A percentile compares a stretch with the other conserved stretches of the same genome.
Evolutionary conservation across 2,113 vertebrate species (phyloP).

Genomic region (Casuarius casuarius): DNA sequence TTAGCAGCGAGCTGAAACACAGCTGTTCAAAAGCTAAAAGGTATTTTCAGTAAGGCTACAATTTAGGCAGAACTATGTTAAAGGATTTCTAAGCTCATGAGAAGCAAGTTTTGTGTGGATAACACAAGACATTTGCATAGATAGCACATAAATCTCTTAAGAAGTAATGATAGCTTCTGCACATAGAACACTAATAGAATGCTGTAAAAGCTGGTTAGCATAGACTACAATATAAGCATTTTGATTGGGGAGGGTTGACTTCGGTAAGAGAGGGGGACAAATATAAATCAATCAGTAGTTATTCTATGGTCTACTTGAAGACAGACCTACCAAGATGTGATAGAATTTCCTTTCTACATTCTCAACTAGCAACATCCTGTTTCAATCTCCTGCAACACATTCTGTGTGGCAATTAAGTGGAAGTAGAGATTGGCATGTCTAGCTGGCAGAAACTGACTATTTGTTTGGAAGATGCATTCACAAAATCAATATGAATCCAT

Average conservation of each 20-base stretch:
- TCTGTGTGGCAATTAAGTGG: slow-evolving; percentile 75
- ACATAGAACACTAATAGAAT: neutral
- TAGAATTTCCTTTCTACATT: neutral
- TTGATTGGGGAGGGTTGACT: neutral
- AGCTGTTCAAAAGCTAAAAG: slow-evolving; percentile 38
- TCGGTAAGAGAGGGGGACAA: neutral
- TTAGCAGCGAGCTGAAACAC: slow-evolving; percentile 25
- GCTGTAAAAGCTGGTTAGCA: neutral
- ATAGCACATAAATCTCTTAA: slow-evolving; percentile 1
- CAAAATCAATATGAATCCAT: slow-evolving; percentile 84
- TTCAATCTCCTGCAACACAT: slow-evolving; percentile 12
- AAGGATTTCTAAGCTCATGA: slow-evolving; percentile 8
- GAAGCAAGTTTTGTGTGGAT: neutral
- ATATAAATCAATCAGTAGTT: neutral
- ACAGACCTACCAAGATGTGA: neutral
- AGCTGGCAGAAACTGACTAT: slow-evolving; percentile 80
- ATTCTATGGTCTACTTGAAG: neutral
- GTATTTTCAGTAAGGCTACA: slow-evolving; percentile 1
- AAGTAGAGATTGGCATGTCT: slow-evolving; percentile 74
- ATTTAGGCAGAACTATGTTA: slow-evolving; percentile 28
- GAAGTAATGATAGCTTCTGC: neutral
- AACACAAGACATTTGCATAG: neutral
- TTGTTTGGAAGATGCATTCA: slow-evolving; percentile 75
- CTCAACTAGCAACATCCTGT: slow-evolving; percentile 19
- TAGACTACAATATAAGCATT: neutral